Percentiles rank a stretch among this genome's conserved stretches.
phyloP scores from a whole-genome alignment of 2,888 invertebrate species.

The Tubiluchus corallicola region DNA sequence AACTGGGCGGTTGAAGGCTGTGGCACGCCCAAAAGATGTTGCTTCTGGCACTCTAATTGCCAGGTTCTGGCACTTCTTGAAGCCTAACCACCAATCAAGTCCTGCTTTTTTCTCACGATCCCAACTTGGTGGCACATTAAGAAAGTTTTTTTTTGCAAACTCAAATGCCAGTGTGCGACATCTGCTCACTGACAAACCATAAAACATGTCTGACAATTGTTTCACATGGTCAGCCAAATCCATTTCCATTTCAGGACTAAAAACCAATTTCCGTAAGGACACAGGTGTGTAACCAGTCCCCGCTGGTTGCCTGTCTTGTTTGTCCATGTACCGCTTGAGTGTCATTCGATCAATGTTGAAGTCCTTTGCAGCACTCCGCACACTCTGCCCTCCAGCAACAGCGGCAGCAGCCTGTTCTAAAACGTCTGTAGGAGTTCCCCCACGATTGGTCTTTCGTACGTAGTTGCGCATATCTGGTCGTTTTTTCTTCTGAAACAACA shows the following conservation, averaged over 20 bases:
- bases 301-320: conserved; percentile 4
- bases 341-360: conserved; percentile 10
- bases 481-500: too few relatives aligned
- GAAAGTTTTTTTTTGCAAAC: conserved; percentile 2
- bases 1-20: conserved; percentile 13
- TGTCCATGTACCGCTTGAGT: conserved; percentile 9
- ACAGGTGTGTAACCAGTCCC: background rate
- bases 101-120: background rate
- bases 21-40: conserved; percentile 13
- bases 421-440: background rate
- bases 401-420: conserved; percentile 5
- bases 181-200: conserved; percentile 8
- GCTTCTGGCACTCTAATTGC: conserved; percentile 13
- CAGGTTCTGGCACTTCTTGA: conserved; percentile 8
- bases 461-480: background rate
- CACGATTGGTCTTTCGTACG: background rate
- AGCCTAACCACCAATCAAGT: conserved; percentile 7
- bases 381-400: conserved; percentile 5
- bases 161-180: conserved; percentile 8
- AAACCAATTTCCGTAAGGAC: background rate
- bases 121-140: background rate
- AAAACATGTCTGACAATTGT: conserved; percentile 9
- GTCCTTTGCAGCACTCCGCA: conserved; percentile 8
- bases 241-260: conserved; percentile 7
- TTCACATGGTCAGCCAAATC: conserved; percentile 9